Evolutionary conservation across 2,888 invertebrate genomes (phyloP), one percentile per base, ranked within the genome.

Genomic region (Cinara cedri): DNA sequence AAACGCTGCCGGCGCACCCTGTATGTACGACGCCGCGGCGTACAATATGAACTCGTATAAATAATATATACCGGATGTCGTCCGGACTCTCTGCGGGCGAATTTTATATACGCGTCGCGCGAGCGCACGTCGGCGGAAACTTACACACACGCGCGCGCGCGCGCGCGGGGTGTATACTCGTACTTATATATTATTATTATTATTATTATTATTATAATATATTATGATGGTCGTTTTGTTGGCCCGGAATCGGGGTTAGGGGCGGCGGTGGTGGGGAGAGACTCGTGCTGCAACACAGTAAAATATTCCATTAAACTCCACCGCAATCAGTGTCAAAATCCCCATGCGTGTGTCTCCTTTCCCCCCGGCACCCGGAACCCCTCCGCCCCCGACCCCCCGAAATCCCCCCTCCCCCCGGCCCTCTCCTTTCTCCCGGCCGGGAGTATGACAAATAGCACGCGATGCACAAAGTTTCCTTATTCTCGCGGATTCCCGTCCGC

Each of bases 251-350:
- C n/a, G 34, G 6, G 34, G 34, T 34, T 34, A 6, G 34, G 13
- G 26, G 16, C 60, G 49, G 72, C 62, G 62, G 62, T 34, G 51
- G 72, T 63, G n/a, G n/a, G n/a, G n/a, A n/a, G n/a, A n/a, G n/a
- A n/a, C n/a, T n/a, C n/a, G n/a, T n/a, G n/a, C n/a, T n/a, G n/a
- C n/a, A n/a, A n/a, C n/a, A 75, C 74, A 54, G 74, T 75, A 75
- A 75, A 34, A 75, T 75, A 75, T 74, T 63, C 74, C 63, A 63
- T 74, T 74, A 74, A 63, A 75, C 54, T 75, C 21, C 42, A 9
- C 24, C n/a, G 63, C 63, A 75, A 75, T 75, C 74, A 65, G 63
- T 75, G 74, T 75, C 74, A 54, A 42, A 65, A 51, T 54, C 44
- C 49, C 62, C 34, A 11, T 54, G 42, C 63, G 65, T 63, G 24